These are phyloP conservation scores for Tetanocera ferruginea DNA, from an alignment of 2,888 invertebrate genomes.

Conservation along the genomic window DNA sequence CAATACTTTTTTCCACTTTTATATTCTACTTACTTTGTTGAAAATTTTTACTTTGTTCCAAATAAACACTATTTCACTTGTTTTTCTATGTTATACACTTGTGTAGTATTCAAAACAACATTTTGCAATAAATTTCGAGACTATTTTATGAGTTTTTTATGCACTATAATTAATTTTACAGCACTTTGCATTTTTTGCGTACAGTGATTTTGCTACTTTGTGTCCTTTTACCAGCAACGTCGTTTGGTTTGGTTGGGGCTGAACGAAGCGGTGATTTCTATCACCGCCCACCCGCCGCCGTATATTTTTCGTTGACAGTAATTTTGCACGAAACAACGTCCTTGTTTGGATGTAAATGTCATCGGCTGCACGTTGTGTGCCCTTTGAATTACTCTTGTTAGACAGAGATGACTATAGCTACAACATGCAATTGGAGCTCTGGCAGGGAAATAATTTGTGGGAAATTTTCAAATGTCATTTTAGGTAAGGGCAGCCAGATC, in stretches of 20 bases:
- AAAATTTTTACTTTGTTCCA: constrained; percentile 14
- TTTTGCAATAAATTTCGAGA: neutral
- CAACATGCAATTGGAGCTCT: neutral
- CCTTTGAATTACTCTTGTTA: neutral
- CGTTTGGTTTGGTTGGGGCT: constrained; percentile 1
- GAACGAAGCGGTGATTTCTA: neutral
- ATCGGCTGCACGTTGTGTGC: neutral
- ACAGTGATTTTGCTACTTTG: constrained; percentile 25
- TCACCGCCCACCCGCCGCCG: neutral
- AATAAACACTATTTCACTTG: neutral
- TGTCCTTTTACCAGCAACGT: constrained; percentile 22
- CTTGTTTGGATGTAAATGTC: constrained; percentile 23
- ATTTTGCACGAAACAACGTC: constrained; percentile 19
- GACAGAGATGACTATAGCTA: constrained; percentile 1
- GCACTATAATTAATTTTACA: neutral
- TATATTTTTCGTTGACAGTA: neutral
- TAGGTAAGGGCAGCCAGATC: too few species aligned
- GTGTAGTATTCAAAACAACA: neutral
- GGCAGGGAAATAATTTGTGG: neutral
- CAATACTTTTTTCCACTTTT: neutral
- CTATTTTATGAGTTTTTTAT: neutral
- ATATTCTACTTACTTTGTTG: constrained; percentile 32
- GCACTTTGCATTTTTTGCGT: neutral
- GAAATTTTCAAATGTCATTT: neutral
- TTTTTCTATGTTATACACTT: neutral